Conservation (phyloP, 2,113 vertebrate species). For the Cairina moschata region DNA sequence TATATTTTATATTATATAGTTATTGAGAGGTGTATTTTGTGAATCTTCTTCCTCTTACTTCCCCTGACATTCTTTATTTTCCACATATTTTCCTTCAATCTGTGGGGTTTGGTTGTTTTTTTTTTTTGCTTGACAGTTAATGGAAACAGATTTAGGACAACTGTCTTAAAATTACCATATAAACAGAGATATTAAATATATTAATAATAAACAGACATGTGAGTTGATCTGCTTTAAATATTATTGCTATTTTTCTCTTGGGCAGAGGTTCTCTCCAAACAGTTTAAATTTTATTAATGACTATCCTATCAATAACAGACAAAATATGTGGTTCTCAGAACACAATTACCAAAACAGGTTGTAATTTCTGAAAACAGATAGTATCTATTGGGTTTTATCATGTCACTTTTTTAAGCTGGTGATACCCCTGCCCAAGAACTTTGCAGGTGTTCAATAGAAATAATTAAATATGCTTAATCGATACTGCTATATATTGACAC, state of each 20-base stretch:
- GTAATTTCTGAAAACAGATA: slow-evolving; percentile 4
- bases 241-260: background rate
- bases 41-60: background rate
- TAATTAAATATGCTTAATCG: slow-evolving; percentile 30
- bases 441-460: slow-evolving; percentile 27
- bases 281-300: background rate
- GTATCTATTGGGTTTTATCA: background rate
- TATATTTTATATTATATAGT: too few relatives aligned
- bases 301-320: background rate
- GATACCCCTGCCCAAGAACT: slow-evolving; percentile 23
- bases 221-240: background rate
- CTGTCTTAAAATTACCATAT: background rate
- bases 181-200: background rate
- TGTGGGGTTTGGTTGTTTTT: background rate
- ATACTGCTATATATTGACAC: background rate
- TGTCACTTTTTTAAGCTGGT: background rate
- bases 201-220: too few relatives aligned
- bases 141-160: background rate
- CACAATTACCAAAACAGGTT: slow-evolving; percentile 15
- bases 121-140: background rate
- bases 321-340: background rate
- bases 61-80: background rate
- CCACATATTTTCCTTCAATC: background rate
- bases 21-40: background rate
- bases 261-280: background rate